A percentile compares a stretch with the other conserved stretches of the same genome.
Evolutionary conservation across 2,797 vertebrate genomes (phyloP).

Genomic region (Buceros bicornis): DNA sequence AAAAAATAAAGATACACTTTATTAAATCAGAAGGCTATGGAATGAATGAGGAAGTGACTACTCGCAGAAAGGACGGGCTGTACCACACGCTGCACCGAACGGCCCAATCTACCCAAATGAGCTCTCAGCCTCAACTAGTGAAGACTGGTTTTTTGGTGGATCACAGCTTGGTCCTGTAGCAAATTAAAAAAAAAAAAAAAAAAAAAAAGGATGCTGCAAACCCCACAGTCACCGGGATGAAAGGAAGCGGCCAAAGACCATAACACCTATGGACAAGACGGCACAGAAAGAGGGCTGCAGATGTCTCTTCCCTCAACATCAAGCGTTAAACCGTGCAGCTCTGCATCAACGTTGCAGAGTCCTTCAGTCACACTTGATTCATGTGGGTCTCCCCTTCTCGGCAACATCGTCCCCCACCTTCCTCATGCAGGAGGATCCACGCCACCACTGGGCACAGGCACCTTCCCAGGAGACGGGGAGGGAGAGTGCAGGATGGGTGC

Average conservation of each 20-base stretch:
- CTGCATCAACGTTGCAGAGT: background rate
- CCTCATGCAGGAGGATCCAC: background rate
- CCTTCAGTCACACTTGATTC: background rate
- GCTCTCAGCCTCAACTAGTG: background rate
- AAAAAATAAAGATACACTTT: accelerated
- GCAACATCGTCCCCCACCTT: background rate
- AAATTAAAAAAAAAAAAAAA: background rate
- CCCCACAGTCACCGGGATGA: background rate
- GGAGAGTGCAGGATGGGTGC: background rate
- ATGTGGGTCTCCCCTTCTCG: background rate
- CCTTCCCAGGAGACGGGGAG: background rate
- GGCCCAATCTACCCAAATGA: background rate
- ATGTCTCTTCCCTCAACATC: accelerated
- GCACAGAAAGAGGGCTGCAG: background rate
- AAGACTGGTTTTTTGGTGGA: background rate
- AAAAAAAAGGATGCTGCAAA: background rate
- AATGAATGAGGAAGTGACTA: background rate
- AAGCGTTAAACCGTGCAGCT: background rate
- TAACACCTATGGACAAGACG: no score
- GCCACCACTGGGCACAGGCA: accelerated
- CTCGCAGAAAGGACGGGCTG: background rate
- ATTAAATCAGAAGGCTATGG: background rate
- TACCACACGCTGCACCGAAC: background rate
- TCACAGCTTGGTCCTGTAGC: background rate
- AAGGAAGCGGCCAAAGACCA: background rate